Conservation (phyloP, 2,113 vertebrate species). For the Psettodes erumei region DNA sequence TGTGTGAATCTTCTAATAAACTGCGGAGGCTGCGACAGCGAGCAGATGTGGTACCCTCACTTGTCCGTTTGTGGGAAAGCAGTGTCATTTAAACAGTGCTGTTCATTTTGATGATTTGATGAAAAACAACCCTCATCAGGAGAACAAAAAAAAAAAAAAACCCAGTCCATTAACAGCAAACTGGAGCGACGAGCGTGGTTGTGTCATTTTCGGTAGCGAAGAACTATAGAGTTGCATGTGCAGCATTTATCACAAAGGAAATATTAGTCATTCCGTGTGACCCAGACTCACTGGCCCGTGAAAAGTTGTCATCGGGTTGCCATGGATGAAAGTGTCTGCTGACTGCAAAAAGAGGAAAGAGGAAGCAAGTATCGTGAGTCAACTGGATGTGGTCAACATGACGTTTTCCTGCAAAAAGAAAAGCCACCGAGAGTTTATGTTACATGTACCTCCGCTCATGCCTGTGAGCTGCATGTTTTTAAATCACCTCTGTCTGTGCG, state of each 20-base stretch:
- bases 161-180: background rate
- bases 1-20: slow-evolving; percentile 62
- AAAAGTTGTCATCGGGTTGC: slow-evolving; percentile 40
- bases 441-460: background rate
- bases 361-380: slow-evolving; percentile 30
- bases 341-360: slow-evolving; percentile 40
- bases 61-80: background rate
- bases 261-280: slow-evolving; percentile 51
- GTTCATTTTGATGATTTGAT: background rate
- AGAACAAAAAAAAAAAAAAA: too few species aligned
- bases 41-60: slow-evolving; percentile 16
- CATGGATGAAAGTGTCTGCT: slow-evolving; percentile 26
- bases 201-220: background rate
- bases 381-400: background rate
- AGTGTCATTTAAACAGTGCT: slow-evolving; percentile 9
- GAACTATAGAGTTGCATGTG: background rate
- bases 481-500: background rate
- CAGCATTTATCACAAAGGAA: slow-evolving; percentile 19
- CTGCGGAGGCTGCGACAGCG: slow-evolving; percentile 42
- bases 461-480: background rate
- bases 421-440: background rate
- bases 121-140: background rate
- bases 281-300: slow-evolving; percentile 5
- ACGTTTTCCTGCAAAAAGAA: background rate
- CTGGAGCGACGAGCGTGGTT: background rate